Conservation (phyloP, 35 echinoderm and acorn worm genomes). For the Heliocidaris tuberculata region DNA sequence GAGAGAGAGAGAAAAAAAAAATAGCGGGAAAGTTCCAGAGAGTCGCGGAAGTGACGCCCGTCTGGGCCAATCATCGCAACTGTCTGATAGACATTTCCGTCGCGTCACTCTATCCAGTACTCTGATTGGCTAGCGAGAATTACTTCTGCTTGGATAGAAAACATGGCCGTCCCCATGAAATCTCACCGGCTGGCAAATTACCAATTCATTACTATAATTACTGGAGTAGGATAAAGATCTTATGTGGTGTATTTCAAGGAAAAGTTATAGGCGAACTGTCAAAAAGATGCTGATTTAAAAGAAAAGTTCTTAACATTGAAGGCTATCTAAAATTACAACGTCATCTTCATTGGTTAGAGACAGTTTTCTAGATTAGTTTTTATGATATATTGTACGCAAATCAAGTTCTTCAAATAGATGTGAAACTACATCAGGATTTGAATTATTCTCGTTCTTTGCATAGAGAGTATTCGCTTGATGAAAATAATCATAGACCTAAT, state of each 20-base stretch:
- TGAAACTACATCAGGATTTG: too few species aligned
- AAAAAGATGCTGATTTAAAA: too few species aligned
- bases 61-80: conserved; percentile 1
- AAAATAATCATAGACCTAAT: too few species aligned
- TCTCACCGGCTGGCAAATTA: conserved; percentile 10
- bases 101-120: background rate
- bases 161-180: background rate
- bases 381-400: too few species aligned
- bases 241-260: background rate
- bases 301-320: too few species aligned
- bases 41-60: background rate
- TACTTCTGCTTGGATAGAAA: background rate
- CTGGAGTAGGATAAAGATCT: background rate
- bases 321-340: too few species aligned
- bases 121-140: conserved; percentile 1
- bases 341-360: too few species aligned
- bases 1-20: background rate
- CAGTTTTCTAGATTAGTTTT: too few species aligned
- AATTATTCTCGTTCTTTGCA: too few species aligned
- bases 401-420: too few species aligned
- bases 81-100: background rate
- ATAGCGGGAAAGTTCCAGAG: conserved; percentile 24
- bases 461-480: too few species aligned
- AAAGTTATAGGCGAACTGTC: background rate
- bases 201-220: conserved; percentile 6